Conservation (phyloP, 2,888 invertebrate species). For the Plemyria rubiginata region DNA sequence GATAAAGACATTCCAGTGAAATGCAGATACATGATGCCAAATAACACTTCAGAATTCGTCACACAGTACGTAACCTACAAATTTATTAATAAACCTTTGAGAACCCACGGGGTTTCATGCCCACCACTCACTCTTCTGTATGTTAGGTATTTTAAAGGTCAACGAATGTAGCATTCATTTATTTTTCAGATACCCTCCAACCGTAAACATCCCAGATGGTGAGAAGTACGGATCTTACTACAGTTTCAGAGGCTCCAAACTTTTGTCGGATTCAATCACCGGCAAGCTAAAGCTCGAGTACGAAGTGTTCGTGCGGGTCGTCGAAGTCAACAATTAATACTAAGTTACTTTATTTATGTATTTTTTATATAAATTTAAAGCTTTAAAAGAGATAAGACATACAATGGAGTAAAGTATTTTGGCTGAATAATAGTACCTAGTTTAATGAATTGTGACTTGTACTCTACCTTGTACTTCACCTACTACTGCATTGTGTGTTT, state of each 20-base stretch:
- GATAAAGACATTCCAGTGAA: constrained; percentile 68
- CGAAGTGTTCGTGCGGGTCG: constrained; percentile 74
- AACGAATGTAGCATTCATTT: background rate
- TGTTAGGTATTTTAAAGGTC: background rate
- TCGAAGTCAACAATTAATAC: constrained; percentile 51
- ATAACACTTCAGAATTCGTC: constrained; percentile 59
- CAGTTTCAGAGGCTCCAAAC: constrained; percentile 71
- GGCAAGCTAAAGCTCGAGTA: constrained; percentile 73
- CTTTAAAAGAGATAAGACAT: constrained; percentile 14
- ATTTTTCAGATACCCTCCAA: constrained; percentile 68
- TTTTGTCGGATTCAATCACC: constrained; percentile 58
- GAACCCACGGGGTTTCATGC: background rate
- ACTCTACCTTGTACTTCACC: background rate
- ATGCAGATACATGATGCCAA: constrained; percentile 65
- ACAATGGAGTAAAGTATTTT: background rate
- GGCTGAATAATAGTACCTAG: background rate
- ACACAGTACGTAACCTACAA: constrained; percentile 65
- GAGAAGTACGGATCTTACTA: constrained; percentile 71
- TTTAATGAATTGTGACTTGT: background rate
- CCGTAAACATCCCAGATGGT: constrained; percentile 56
- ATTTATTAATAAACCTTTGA: background rate
- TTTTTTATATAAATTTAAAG: constrained; percentile 8
- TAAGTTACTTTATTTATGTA: background rate
- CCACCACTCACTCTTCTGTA: too few relatives aligned
- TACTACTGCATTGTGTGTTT: constrained; percentile 8